Percentiles rank a stretch among this genome's conserved stretches.
Evolutionary conservation across 2,797 vertebrate genomes (phyloP).

Genomic region (Eidolon dupreanum): DNA sequence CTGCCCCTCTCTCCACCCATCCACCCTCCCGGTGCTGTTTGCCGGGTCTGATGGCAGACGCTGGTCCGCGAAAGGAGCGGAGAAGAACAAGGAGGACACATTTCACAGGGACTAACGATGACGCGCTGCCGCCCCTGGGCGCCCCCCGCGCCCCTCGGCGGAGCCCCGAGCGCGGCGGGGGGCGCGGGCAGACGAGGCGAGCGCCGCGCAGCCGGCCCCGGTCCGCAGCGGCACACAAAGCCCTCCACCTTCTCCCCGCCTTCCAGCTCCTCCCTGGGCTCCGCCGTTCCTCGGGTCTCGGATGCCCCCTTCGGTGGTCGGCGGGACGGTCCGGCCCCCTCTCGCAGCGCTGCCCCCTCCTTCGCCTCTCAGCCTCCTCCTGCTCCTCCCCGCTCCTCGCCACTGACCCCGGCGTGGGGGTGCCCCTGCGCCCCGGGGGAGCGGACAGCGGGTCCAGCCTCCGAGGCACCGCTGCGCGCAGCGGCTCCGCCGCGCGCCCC

Average conservation of each 20-base stretch:
- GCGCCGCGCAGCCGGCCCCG: background rate
- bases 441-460: background rate
- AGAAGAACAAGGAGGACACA: background rate
- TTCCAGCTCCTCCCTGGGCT: constrained; percentile 72
- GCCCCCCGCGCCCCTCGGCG: background rate
- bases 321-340: constrained; percentile 61
- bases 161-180: background rate
- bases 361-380: no score
- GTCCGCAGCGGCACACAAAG: constrained; percentile 73
- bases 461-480: background rate
- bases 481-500: background rate
- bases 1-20: background rate
- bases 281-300: constrained; percentile 68
- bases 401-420: no score
- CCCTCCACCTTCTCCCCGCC: constrained; percentile 58
- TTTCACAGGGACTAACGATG: background rate
- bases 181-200: background rate
- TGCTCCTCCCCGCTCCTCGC: no score
- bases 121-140: background rate
- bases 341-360: constrained; percentile 10
- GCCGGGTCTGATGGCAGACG: background rate
- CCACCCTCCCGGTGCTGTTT: background rate
- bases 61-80: background rate
- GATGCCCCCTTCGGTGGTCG: constrained; percentile 79
- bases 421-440: no score